Evolutionary conservation across 2,888 invertebrate species (phyloP).

Genomic region (Lasioglossum oenotherae): DNA sequence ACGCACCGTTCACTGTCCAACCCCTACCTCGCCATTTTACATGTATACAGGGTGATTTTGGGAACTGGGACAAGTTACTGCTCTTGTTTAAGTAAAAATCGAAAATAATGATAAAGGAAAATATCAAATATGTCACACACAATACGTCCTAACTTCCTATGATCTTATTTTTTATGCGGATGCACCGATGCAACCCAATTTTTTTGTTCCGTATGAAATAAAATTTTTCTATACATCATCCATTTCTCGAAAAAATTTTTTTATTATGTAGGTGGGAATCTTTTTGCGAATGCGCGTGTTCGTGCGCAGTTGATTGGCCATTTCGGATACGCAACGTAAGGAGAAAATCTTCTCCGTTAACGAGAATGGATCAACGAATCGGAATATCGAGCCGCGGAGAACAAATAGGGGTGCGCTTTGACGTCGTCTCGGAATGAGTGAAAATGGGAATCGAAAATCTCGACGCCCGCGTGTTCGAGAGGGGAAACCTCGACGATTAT

Average conservation of each 20-base stretch:
- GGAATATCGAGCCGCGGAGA: constrained; percentile 65
- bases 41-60: background rate
- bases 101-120: no score
- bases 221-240: no score
- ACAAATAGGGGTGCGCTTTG: constrained; percentile 75
- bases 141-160: no score
- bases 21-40: background rate
- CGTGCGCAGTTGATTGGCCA: background rate
- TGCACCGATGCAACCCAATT: no score
- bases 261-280: no score
- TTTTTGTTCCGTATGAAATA: no score
- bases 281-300: background rate
- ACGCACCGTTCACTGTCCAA: background rate
- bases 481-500: constrained; percentile 57
- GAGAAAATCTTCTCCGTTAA: constrained; percentile 55
- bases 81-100: no score
- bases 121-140: no score
- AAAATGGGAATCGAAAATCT: constrained; percentile 66
- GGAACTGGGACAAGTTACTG: no score
- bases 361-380: constrained; percentile 61
- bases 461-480: constrained; percentile 55
- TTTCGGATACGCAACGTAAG: constrained; percentile 14
- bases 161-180: no score
- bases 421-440: constrained; percentile 58
- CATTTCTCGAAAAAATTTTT: no score